Evolutionary conservation across 1,140 invertebrate species (phyloP).

Genomic region (Pseudomyrmex dendroicus): DNA sequence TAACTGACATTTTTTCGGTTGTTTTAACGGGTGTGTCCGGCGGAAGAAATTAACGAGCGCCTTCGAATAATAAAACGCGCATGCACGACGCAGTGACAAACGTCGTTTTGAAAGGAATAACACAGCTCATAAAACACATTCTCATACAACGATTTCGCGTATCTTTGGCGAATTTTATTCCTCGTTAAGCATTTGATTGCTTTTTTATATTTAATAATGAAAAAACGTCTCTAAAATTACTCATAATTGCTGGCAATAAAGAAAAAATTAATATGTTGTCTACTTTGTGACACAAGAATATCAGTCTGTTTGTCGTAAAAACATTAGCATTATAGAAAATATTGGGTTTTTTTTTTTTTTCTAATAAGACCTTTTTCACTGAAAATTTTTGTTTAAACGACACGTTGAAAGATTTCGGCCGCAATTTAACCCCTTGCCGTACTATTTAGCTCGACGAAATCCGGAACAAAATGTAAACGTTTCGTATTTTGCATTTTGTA

Average conservation of each 20-base stretch:
- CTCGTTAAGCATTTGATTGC: background rate
- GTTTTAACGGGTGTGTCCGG: background rate
- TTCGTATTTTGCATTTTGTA: too few species aligned
- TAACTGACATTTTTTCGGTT: constrained; percentile 14
- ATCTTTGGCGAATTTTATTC: background rate
- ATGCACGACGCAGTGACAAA: background rate
- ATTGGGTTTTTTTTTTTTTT: too few species aligned
- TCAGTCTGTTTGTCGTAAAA: too few species aligned
- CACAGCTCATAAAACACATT: background rate
- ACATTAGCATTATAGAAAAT: too few species aligned
- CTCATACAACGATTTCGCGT: background rate
- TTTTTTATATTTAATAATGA: background rate
- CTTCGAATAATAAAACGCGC: constrained; percentile 27
- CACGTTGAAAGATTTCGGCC: background rate
- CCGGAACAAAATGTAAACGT: too few species aligned
- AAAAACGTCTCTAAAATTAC: background rate
- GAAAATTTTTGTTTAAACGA: background rate
- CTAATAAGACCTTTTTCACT: background rate
- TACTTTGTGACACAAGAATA: too few species aligned
- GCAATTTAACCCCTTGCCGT: too few species aligned
- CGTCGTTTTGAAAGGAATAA: constrained; percentile 2
- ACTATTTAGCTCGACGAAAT: too few species aligned
- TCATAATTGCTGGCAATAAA: background rate
- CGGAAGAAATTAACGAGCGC: constrained; percentile 13
- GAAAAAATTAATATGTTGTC: too few species aligned